Base-by-base conservation (phyloP, 1,140 invertebrate genomes). In the Hycleus phaleratus region DNA sequence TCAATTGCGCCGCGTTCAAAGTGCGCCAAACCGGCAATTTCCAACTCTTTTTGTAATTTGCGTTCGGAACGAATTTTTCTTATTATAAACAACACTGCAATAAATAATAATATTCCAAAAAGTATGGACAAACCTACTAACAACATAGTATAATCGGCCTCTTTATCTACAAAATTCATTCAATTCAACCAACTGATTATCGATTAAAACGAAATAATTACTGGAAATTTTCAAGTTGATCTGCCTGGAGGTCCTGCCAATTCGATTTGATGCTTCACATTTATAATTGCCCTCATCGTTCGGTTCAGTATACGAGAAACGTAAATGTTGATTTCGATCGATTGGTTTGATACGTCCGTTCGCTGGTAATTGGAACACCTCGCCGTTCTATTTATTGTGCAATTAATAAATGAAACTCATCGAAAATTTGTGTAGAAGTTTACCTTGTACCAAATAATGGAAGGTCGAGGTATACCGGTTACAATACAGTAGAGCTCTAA, bases 1-100 rank as follows among this genome's bases (percentile, higher is more conserved):
- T 86, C 87, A 5, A 87, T 71, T 6, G 85, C 82, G 0, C 91
- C 91, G 69, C 90, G 82, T 61, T 88, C 85, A 65, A 93, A 93
- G 61, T 91, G 82, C 58, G 81, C 75, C 38, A 91, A 70, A 9
- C 86, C 88, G 26, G 83, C 81, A 42, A 78, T 77, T 49, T 81
- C 81, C 11, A 90, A 67, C 60, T 85, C 74, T 65, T 73, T 77
- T 75, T 82, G 56, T n/a, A 69, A 18, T 46, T 47, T 55, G 4
- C 42, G 40, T 26, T 53, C 42, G 11, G 44, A 38, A 8, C 51
- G 51, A 9, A 53, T 45, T 53, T 47, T 55, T 9, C 24, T 46
- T 38, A 32, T 38, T 7, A 46, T 45, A 18, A 26, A 26, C 11
- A 55, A 5, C 6, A 47, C n/a, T 8, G 38, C 24, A n/a, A 46